Percentiles rank a stretch among this genome's conserved stretches.
phyloP scores from a whole-genome alignment of 2,113 vertebrate species.

The Aegotheles bennettii region DNA sequence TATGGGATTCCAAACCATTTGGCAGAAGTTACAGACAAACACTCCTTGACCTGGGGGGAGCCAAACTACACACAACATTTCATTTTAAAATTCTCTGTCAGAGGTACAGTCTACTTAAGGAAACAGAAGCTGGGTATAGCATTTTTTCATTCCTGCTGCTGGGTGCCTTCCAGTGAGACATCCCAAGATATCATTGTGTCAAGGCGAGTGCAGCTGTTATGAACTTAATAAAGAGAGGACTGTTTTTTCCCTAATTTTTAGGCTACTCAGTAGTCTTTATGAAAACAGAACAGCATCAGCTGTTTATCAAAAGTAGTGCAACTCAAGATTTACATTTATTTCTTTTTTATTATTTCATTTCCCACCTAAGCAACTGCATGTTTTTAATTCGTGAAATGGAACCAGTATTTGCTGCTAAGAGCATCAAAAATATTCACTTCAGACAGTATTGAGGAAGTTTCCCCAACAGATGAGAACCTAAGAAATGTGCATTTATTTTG shows the following conservation, averaged over 20 bases:
- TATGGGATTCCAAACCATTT: neutral
- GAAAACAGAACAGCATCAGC: neutral
- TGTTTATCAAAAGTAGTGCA: neutral
- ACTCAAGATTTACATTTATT: neutral
- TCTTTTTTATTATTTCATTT: neutral
- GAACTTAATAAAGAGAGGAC: neutral
- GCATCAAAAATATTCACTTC: neutral
- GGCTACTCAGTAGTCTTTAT: neutral
- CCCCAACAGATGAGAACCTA: neutral
- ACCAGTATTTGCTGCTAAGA: neutral
- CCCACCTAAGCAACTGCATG: neutral
- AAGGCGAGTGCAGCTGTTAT: slow-evolving; percentile 10
- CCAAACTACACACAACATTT: neutral
- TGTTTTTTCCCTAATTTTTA: neutral
- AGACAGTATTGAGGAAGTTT: neutral
- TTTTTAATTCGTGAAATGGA: neutral
- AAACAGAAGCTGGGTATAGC: neutral
- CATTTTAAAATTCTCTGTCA: neutral
- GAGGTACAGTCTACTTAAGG: neutral
- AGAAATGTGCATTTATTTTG: neutral
- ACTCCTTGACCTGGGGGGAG: neutral
- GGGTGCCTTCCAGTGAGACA: neutral
- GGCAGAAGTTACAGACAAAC: neutral
- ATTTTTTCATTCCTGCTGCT: neutral
- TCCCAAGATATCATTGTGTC: neutral